A percentile compares a stretch with the other conserved stretches of the same genome.
Conservation (phyloP, 2,888 invertebrate genomes). For the Caenorhabditis wallacei region DNA sequence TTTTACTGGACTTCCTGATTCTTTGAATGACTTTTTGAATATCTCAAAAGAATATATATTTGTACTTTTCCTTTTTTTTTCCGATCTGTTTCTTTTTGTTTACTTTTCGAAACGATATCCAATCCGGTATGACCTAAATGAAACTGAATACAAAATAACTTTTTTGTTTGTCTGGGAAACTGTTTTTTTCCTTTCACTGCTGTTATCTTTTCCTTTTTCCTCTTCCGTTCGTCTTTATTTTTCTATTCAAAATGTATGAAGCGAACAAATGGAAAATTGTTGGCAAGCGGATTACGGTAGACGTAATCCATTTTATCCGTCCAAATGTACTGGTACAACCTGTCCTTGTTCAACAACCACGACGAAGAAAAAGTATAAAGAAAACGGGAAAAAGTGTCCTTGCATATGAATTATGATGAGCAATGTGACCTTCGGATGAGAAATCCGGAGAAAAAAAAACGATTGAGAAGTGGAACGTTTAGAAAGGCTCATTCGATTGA, state of each 20-base stretch:
- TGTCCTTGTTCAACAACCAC: conserved; percentile 45
- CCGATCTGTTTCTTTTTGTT: conserved; percentile 22
- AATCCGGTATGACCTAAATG: conserved; percentile 47
- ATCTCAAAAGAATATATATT: not conserved
- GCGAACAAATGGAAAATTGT: conserved; percentile 16
- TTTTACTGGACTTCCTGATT: too few relatives aligned
- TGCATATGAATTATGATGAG: conserved; percentile 19
- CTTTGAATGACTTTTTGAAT: too few relatives aligned
- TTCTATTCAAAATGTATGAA: conserved; percentile 12
- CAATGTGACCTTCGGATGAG: conserved; percentile 40
- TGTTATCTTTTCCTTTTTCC: conserved; percentile 16
- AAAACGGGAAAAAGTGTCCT: conserved; percentile 28
- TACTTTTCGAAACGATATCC: conserved; percentile 27
- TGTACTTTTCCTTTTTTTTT: conserved; percentile 16
- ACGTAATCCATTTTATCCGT: conserved; percentile 59
- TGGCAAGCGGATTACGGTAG: conserved; percentile 55
- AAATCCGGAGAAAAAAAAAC: not conserved
- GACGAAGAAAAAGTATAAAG: not conserved
- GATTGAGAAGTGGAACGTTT: conserved; percentile 36
- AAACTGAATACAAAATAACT: conserved; percentile 12
- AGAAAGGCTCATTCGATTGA: conserved; percentile 13
- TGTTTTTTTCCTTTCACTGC: conserved; percentile 5
- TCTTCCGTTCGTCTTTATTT: conserved; percentile 29
- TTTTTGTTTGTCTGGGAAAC: conserved; percentile 44
- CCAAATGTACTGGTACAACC: conserved; percentile 53